Conservation (phyloP, 2,113 vertebrate genomes). For the Pseudopodoces humilis region DNA sequence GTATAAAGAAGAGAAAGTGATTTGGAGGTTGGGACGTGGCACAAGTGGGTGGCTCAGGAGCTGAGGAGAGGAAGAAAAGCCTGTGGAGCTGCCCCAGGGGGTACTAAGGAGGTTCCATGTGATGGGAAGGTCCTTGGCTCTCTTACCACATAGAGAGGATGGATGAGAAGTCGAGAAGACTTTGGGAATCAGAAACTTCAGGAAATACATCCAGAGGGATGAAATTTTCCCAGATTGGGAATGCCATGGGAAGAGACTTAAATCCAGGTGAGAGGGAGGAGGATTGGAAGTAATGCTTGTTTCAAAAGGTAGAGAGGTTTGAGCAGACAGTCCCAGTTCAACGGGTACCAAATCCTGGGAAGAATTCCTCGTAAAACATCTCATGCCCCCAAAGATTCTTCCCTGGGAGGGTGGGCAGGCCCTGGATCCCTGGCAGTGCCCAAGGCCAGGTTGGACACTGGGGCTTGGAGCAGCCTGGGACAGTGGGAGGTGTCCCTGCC, state of each 20-base stretch:
- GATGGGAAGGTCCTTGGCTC: background rate
- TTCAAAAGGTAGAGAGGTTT: background rate
- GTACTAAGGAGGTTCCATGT: rapidly evolving
- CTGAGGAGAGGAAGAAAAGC: background rate
- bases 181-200: background rate
- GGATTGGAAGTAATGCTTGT: background rate
- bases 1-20: background rate
- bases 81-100: background rate
- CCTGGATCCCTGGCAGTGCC: background rate
- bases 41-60: background rate
- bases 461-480: background rate
- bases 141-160: background rate
- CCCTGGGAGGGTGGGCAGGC: rapidly evolving
- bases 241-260: background rate
- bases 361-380: background rate
- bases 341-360: background rate
- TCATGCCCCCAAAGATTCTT: background rate
- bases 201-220: background rate
- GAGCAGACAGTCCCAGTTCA: background rate
- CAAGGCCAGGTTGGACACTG: background rate
- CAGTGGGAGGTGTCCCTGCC: background rate
- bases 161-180: rapidly evolving
- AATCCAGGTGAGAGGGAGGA: background rate
- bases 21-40: background rate
- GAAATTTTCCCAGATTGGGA: background rate